Evolutionary conservation across 2,888 invertebrate species (phyloP).

Genomic region (Ennomos fuscantarius): DNA sequence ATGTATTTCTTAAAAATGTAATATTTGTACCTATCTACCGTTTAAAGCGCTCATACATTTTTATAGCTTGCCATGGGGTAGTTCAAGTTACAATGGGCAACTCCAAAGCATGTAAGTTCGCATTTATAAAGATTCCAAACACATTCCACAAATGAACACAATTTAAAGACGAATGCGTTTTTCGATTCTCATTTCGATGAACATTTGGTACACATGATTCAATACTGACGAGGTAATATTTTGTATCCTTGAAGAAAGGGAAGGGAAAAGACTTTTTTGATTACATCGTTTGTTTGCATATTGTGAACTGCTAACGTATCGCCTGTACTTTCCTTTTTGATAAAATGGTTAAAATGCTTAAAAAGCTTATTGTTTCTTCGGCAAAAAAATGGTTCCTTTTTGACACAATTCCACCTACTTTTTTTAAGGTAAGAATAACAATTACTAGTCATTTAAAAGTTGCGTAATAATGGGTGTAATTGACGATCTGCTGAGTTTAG

Average conservation of each 20-base stretch:
- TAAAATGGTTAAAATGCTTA: too few species aligned
- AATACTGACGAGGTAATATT: conserved; percentile 69
- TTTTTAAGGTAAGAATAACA: too few species aligned
- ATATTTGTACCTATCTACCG: too few species aligned
- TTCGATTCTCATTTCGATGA: conserved; percentile 72
- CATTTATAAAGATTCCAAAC: conserved; percentile 81
- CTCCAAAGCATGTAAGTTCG: conserved; percentile 59
- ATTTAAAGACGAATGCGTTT: conserved; percentile 79
- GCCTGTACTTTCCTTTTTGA: too few species aligned
- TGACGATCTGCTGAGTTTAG: too few species aligned
- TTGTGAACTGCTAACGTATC: too few species aligned
- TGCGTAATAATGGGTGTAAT: too few species aligned
- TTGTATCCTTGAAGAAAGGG: conserved; percentile 46
- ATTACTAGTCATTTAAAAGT: too few species aligned
- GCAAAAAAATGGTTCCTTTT: too few species aligned
- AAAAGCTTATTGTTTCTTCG: too few species aligned
- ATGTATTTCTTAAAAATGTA: too few species aligned
- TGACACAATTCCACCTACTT: too few species aligned
- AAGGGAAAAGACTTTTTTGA: conserved; percentile 20
- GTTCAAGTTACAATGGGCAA: conserved; percentile 55
- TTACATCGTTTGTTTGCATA: conserved; percentile 19
- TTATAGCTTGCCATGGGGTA: conserved; percentile 12
- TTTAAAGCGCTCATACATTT: not conserved
- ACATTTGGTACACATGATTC: conserved; percentile 62
- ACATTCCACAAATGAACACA: conserved; percentile 80